Conservation (phyloP, 2,888 invertebrate species). For the Zaprionus lineosus region DNA sequence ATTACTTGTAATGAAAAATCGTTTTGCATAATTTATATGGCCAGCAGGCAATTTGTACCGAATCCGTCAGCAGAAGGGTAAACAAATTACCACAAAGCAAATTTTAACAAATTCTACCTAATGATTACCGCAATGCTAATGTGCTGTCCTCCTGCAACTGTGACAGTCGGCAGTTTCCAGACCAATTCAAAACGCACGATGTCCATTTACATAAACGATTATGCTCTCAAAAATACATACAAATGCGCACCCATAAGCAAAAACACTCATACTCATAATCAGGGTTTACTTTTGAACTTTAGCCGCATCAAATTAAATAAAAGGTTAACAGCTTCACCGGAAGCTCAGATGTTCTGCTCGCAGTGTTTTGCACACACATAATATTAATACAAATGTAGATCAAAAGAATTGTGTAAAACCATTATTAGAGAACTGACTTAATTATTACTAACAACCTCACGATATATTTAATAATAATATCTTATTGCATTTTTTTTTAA, state of each 20-base stretch:
- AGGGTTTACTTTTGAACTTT: slow-evolving; percentile 66
- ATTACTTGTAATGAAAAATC: slow-evolving; percentile 63
- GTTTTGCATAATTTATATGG: slow-evolving; percentile 52
- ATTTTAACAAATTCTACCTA: slow-evolving; percentile 55
- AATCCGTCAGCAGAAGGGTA: slow-evolving; percentile 8
- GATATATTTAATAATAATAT: too few species aligned
- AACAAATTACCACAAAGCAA: slow-evolving; percentile 51
- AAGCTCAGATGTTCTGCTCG: slow-evolving; percentile 13
- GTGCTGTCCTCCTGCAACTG: slow-evolving; percentile 33
- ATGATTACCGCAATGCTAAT: slow-evolving; percentile 39
- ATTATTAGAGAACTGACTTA: too few species aligned
- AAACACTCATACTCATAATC: slow-evolving; percentile 1
- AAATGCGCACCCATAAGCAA: not conserved
- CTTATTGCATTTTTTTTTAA: too few species aligned
- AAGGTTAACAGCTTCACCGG: slow-evolving; percentile 52
- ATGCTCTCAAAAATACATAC: slow-evolving; percentile 22
- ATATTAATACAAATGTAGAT: too few species aligned
- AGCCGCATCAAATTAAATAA: slow-evolving; percentile 66
- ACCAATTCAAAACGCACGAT: slow-evolving; percentile 39
- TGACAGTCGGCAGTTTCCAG: slow-evolving; percentile 30
- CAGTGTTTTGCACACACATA: not conserved
- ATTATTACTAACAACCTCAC: too few species aligned
- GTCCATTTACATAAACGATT: slow-evolving; percentile 69
- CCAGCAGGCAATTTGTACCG: slow-evolving; percentile 17
- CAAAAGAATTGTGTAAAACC: too few species aligned